Conservation (phyloP, 2,888 invertebrate genomes). For the Drosophila eohydei region DNA sequence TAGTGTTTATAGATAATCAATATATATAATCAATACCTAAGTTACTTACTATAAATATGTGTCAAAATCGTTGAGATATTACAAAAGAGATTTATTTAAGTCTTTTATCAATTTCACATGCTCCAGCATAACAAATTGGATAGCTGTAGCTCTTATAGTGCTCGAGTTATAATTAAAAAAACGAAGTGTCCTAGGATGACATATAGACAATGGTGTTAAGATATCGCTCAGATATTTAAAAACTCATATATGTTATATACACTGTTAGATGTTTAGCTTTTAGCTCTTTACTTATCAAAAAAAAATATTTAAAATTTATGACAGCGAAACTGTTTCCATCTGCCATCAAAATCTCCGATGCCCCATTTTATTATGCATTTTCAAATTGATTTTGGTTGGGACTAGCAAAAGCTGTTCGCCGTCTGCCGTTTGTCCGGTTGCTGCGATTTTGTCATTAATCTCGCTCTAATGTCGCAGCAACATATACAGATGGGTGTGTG, state of each 20-base stretch:
- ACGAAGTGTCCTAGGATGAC: neutral
- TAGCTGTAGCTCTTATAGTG: neutral
- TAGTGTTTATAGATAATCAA: no score
- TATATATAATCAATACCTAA: no score
- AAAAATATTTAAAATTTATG: neutral
- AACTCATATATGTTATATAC: neutral
- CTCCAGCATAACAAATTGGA: neutral
- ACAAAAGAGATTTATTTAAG: no score
- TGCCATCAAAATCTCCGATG: neutral
- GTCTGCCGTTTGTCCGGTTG: conserved; percentile 42
- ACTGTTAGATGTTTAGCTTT: neutral
- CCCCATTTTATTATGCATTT: neutral
- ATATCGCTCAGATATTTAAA: neutral
- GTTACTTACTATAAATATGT: no score
- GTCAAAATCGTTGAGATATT: no score
- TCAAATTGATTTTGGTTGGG: conserved; percentile 1
- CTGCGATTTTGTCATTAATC: conserved; percentile 54
- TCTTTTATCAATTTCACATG: neutral
- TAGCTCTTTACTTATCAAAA: neutral
- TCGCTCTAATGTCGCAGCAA: conserved; percentile 45
- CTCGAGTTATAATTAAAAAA: neutral
- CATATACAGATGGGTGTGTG: conserved; percentile 1
- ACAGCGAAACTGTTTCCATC: neutral
- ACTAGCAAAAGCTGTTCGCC: conserved; percentile 2
- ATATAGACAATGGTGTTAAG: neutral